Base-by-base conservation (phyloP, 2,113 vertebrate genomes). In the Limanda limanda region DNA sequence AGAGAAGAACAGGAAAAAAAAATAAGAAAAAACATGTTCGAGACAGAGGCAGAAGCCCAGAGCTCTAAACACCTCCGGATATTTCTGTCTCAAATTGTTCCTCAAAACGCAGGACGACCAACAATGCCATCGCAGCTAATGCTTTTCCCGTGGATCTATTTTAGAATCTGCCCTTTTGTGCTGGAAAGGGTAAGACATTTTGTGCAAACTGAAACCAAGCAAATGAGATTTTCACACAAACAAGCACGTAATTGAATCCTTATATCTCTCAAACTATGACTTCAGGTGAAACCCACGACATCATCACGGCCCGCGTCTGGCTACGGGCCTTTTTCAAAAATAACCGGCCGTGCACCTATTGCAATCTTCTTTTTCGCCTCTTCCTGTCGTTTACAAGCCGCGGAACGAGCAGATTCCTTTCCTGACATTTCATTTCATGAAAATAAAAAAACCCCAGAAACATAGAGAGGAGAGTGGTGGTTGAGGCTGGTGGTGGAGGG, bases 31-130 rank as follows among this genome's bases (percentile, higher is more conserved):
- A 37, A 35, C 5, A 54, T 12, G 12, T 62, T 11, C 54, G 67
- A 58, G 70, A 60, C 17, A 52, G 67, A 75, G 56, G 56, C 69
- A 76, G 31, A 40, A 75, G 74, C 69, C 63, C n/a, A 23, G 25
- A 72, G 62, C 75, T 71, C 85, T 60, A 79, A 91, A 89, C 73
- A 86, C 84, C 70, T 85, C 74, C 12, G 78, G 86, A 88, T 91
- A 79, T 86, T 88, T 90, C 71, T 59, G 72, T 66, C 57, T 52
- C 55, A 84, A 84, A 86, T 81, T 74, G 71, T 89, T 84, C 70
- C 73, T 77, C 47, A 77, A 89, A 92, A 86, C 68, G 57, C 75
- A 66, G 45, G 13, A 73, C 60, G 47, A 78, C 27, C 15, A 24
- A n/a, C 79, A 76, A 56, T 52, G 70, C 45, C 65, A 63, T 66